Conservation (phyloP, 2,113 vertebrate genomes). For the Oncorhynchus mykiss region DNA sequence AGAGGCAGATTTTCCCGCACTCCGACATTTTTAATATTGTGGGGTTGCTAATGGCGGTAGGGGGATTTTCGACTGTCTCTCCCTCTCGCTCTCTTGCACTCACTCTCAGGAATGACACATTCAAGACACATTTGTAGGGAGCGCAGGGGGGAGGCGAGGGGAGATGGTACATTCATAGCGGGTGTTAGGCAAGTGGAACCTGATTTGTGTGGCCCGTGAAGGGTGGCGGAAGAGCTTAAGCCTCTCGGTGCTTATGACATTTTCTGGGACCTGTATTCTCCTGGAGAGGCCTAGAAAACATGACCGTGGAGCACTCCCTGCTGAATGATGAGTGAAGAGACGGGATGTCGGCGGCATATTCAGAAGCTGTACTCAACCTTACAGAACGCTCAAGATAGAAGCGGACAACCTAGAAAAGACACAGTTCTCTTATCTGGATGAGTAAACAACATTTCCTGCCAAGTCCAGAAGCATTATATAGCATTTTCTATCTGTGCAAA, state of each 20-base stretch:
- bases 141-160: background rate
- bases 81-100: background rate
- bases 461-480: background rate
- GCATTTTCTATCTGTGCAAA: background rate
- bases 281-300: background rate
- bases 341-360: background rate
- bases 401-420: too few relatives aligned
- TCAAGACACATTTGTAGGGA: background rate
- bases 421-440: too few relatives aligned
- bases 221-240: constrained; percentile 11
- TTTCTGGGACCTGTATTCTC: background rate
- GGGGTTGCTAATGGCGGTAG: background rate
- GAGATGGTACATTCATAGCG: background rate
- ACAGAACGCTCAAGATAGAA: background rate
- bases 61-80: background rate
- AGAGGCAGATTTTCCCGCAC: constrained; percentile 23
- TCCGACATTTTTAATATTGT: constrained; percentile 32
- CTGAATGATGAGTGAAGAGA: background rate
- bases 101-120: constrained; percentile 6
- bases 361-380: background rate
- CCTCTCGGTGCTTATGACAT: background rate
- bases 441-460: background rate
- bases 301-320: background rate
- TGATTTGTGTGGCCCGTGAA: background rate
- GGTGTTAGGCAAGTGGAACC: background rate